Evolutionary conservation across 2,797 vertebrate species (phyloP).

Genomic region (Melanitta fusca): DNA sequence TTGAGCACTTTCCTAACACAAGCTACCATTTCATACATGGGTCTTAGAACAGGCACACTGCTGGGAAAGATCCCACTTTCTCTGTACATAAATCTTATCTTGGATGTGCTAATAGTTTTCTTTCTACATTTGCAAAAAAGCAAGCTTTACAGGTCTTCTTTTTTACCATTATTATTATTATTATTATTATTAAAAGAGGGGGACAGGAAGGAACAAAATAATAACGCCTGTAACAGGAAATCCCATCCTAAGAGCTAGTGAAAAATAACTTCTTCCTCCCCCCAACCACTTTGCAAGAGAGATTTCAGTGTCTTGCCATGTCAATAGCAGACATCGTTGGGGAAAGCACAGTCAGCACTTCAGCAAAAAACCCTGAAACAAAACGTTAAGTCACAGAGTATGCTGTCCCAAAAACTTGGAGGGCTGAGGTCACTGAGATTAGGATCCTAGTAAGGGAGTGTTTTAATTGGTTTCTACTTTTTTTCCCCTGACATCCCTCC

Average conservation of each 20-base stretch:
- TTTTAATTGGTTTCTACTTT: slow-evolving; percentile 75
- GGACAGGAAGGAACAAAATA: neutral
- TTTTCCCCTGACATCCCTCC: slow-evolving; percentile 1
- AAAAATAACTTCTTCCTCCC: slow-evolving; percentile 4
- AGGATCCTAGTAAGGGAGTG: slow-evolving; percentile 45
- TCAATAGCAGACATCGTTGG: neutral
- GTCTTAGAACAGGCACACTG: neutral
- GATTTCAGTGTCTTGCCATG: neutral
- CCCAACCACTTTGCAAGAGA: neutral
- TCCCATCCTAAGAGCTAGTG: neutral
- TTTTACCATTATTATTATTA: too few relatives aligned
- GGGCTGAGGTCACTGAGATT: slow-evolving; percentile 40
- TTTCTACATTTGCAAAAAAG: neutral
- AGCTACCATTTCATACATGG: neutral
- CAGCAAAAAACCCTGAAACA: slow-evolving; percentile 61
- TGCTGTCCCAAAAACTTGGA: slow-evolving; percentile 65
- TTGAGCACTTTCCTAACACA: neutral
- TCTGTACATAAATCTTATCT: neutral
- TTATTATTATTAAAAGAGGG: neutral
- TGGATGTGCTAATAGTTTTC: neutral
- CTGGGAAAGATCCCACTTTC: neutral
- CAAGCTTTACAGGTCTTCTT: neutral
- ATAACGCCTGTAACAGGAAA: neutral
- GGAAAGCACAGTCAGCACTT: slow-evolving; percentile 50
- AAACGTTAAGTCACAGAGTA: slow-evolving; percentile 65